phyloP scores from a whole-genome alignment of 2,797 vertebrate genomes.

The Leptoclinus maculatus region DNA sequence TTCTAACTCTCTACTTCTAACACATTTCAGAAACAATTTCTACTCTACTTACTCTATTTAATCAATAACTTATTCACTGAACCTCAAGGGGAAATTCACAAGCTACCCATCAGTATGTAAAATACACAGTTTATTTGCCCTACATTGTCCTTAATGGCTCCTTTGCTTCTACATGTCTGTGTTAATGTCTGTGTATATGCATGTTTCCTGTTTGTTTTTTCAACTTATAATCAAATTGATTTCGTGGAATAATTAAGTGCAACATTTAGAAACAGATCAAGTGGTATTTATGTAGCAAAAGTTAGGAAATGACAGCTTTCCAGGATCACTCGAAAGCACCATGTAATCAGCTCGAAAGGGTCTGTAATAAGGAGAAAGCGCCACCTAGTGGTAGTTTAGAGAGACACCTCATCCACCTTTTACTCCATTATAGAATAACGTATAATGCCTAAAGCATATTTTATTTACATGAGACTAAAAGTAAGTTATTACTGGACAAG shows the following conservation, averaged over 20 bases:
- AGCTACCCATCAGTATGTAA: background rate
- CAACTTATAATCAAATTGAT: background rate
- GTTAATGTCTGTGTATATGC: background rate
- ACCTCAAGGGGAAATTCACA: background rate
- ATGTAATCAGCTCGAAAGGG: background rate
- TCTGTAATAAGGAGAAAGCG: background rate
- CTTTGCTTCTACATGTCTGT: too few relatives aligned
- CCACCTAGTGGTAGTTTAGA: slow-evolving; percentile 25
- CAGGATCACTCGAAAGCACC: background rate
- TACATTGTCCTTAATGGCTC: background rate
- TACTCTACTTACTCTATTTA: background rate
- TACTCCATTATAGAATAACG: background rate
- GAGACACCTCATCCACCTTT: background rate
- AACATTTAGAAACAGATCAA: background rate
- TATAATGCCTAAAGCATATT: background rate
- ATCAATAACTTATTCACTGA: background rate
- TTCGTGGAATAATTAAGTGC: background rate
- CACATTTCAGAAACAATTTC: background rate
- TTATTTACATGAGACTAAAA: background rate
- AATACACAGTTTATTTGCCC: too few relatives aligned
- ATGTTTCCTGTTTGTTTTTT: background rate
- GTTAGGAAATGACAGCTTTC: background rate
- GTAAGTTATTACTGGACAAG: background rate
- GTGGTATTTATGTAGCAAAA: background rate
- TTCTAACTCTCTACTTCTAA: background rate